These are phyloP conservation scores for Trochalopteron elliotii DNA, from an alignment of 2,113 vertebrate species.

Conservation along the genomic window DNA sequence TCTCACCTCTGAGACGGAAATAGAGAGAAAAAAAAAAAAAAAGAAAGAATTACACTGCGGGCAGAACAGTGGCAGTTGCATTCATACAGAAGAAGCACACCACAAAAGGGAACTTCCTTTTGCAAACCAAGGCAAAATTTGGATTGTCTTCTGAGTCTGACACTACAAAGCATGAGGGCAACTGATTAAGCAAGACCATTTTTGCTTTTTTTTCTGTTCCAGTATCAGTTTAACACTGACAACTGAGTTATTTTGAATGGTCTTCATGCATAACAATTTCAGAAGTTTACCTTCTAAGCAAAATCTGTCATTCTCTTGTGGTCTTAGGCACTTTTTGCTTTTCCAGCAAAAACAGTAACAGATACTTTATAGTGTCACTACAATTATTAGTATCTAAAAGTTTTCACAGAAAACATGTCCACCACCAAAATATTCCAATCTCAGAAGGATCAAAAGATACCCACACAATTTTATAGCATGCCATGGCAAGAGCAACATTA, in stretches of 20 bases:
- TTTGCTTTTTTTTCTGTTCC: background rate
- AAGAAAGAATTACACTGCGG: background rate
- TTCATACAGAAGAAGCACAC: background rate
- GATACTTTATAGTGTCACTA: background rate
- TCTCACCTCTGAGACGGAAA: background rate
- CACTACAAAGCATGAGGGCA: background rate
- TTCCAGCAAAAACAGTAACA: background rate
- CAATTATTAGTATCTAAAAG: background rate
- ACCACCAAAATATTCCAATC: background rate
- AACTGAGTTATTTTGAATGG: background rate
- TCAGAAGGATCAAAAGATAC: background rate
- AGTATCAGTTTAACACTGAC: background rate
- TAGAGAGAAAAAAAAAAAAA: background rate
- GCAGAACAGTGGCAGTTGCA: background rate
- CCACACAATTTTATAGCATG: background rate
- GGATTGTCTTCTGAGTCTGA: background rate
- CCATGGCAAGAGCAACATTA: background rate
- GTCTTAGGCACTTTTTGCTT: background rate
- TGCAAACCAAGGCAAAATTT: background rate
- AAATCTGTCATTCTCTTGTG: background rate
- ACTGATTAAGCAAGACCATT: background rate
- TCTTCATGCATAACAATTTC: background rate
- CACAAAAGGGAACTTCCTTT: background rate
- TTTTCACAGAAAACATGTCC: background rate
- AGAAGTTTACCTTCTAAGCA: background rate